phyloP scores from a whole-genome alignment of 2,888 invertebrate species.

The Gari tellinella region DNA sequence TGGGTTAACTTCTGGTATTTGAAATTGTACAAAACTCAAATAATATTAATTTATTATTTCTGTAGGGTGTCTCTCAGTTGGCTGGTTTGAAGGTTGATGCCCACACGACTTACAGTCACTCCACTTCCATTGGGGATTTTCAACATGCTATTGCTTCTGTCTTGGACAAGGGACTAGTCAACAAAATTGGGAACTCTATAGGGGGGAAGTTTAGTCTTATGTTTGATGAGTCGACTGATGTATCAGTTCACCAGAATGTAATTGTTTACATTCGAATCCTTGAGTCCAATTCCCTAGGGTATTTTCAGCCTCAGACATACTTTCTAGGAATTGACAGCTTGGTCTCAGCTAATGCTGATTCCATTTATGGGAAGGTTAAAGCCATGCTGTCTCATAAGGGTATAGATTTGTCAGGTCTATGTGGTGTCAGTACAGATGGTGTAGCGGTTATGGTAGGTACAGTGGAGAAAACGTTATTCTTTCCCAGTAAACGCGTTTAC shows the following conservation, averaged over 20 bases:
- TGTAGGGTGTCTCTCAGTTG: not conserved
- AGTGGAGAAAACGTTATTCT: too few species aligned
- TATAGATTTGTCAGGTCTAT: conserved; percentile 14
- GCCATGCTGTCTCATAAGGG: conserved; percentile 17
- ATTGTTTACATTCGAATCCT: conserved; percentile 22
- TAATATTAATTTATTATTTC: too few species aligned
- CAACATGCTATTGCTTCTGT: not conserved
- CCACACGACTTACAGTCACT: conserved; percentile 2
- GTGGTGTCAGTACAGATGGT: conserved; percentile 46
- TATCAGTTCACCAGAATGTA: conserved; percentile 30
- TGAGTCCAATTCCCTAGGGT: not conserved
- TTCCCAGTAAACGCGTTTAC: too few species aligned
- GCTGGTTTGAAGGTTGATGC: not conserved
- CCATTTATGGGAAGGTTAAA: conserved; percentile 11
- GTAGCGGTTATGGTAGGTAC: conserved; percentile 53
- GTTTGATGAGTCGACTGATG: conserved; percentile 24
- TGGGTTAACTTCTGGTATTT: too few species aligned
- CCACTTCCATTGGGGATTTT: not conserved
- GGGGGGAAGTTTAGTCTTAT: conserved; percentile 20
- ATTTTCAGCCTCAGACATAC: conserved; percentile 7
- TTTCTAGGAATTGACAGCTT: conserved; percentile 12
- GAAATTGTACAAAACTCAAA: too few species aligned
- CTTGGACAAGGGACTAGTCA: not conserved
- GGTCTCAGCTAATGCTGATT: conserved; percentile 1
- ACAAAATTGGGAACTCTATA: not conserved